Percentiles rank a stretch among this genome's conserved stretches.
Conservation (phyloP, 2,888 invertebrate genomes). For the Electrophaes corylata region DNA sequence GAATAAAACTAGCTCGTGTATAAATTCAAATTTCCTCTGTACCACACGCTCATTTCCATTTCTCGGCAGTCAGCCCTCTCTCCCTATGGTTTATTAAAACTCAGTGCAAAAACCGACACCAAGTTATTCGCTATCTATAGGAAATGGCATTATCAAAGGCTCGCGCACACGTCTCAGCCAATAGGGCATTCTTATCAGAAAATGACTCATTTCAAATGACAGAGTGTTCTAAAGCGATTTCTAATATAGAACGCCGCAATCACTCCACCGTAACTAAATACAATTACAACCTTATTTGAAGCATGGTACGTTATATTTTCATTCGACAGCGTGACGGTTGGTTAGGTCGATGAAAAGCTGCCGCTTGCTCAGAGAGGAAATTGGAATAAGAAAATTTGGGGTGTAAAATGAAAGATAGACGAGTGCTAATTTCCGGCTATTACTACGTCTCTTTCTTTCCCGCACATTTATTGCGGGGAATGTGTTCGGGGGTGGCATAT, state of each 20-base stretch:
- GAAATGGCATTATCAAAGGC: constrained; percentile 82
- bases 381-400: constrained; percentile 91
- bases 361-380: constrained; percentile 83
- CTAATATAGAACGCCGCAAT: constrained; percentile 64
- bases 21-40: constrained; percentile 84
- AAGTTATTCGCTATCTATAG: constrained; percentile 81
- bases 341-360: constrained; percentile 63
- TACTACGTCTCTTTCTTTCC: constrained; percentile 83
- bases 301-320: constrained; percentile 40
- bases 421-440: constrained; percentile 89
- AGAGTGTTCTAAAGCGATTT: constrained; percentile 80
- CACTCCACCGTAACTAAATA: constrained; percentile 29
- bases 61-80: constrained; percentile 67
- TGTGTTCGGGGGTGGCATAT: constrained; percentile 64
- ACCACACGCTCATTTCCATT: constrained; percentile 83
- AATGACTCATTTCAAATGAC: constrained; percentile 89
- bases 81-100: constrained; percentile 82
- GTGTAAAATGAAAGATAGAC: constrained; percentile 91
- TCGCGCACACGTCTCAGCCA: constrained; percentile 83
- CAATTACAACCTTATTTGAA: constrained; percentile 48
- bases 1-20: constrained; percentile 83
- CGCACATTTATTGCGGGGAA: constrained; percentile 78
- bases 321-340: constrained; percentile 32
- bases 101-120: constrained; percentile 79
- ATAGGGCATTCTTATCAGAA: constrained; percentile 88